Base-by-base conservation (phyloP, 2,888 invertebrate species). In the Sminthurides aquaticus region DNA sequence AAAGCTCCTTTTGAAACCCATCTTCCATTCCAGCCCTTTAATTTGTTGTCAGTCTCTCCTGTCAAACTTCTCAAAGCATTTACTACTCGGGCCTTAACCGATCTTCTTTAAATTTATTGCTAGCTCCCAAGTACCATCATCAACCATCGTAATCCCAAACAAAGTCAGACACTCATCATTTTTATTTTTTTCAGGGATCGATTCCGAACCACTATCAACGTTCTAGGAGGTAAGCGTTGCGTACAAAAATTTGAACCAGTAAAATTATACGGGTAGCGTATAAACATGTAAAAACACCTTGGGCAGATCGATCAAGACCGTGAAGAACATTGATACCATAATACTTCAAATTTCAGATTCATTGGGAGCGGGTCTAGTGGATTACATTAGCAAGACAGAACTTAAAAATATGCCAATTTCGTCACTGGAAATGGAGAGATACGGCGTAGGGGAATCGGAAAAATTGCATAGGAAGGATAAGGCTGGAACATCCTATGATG, bases 341-440 rank as follows among this genome's bases (percentile, higher is more conserved):
- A n/a, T n/a, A n/a, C n/a, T n/a, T n/a, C n/a, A n/a, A n/a, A n/a
- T 54, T 28, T 11, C 24, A 60, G 64, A 98, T 79, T 90, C 93
- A 15, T 80, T 96, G 67, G 97, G 97, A 52, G 94, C 96, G 55
- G 91, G 90, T 65, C 86, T 98, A 62, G 94, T 98, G 29, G 86
- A 90, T 76, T 86, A 90, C 73, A 82, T 94, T 70, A 91, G 91
- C 66, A 85, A 86, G 76, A 84, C 85, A 15, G 92, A 93, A 76
- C 79, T 88, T 66, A 81, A 79, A 24, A 75, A 78, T 48, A 69
- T 81, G 71, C 78, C 78, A 20, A 24, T 34, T 18, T 56, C 67
- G 0, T 20, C 52, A 18, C 59, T 49, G 20, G 67, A 67, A 28
- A 43, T 57, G 49, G 62, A 62, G 27, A 26, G 57, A 22, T 20